A percentile compares a stretch with the other conserved stretches of the same genome.
phyloP scores from a whole-genome alignment of 2,113 vertebrate genomes.

The Malurus melanocephalus region DNA sequence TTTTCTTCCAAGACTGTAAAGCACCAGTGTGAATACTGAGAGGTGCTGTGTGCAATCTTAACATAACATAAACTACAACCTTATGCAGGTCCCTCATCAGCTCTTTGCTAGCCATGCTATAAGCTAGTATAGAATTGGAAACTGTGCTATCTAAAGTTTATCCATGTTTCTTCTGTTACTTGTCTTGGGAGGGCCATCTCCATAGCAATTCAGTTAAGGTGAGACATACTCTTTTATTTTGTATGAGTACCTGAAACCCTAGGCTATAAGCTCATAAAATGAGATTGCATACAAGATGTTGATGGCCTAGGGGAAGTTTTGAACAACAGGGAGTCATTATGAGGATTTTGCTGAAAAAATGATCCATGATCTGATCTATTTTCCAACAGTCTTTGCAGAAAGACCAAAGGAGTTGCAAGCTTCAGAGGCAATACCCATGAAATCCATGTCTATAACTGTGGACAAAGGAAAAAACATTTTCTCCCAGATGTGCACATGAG shows the following conservation, averaged over 20 bases:
- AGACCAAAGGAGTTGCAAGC: background rate
- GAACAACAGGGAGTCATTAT: slow-evolving; percentile 47
- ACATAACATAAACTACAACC: background rate
- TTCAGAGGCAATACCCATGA: background rate
- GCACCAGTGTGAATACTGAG: slow-evolving; percentile 17
- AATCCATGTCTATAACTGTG: background rate
- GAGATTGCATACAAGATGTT: slow-evolving; percentile 56
- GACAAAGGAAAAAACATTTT: background rate
- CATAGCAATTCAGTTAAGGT: background rate
- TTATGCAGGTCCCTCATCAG: background rate
- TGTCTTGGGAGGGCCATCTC: slow-evolving; percentile 15
- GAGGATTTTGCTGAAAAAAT: slow-evolving; percentile 36
- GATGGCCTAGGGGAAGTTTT: slow-evolving; percentile 30
- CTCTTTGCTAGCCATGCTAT: background rate
- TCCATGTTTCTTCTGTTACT: slow-evolving; percentile 12
- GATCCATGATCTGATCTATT: slow-evolving; percentile 3
- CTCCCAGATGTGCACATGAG: background rate
- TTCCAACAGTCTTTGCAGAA: slow-evolving; percentile 7
- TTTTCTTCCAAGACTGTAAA: slow-evolving; percentile 46
- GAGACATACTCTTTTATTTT: slow-evolving; percentile 28
- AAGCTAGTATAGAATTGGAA: background rate
- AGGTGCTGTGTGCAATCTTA: background rate
- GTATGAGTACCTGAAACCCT: slow-evolving; percentile 25
- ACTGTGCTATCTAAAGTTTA: background rate
- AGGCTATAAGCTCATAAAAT: slow-evolving; percentile 37